Evolutionary conservation across 2,113 vertebrate genomes (phyloP).

Genomic region (Benitochromis conjunctus): DNA sequence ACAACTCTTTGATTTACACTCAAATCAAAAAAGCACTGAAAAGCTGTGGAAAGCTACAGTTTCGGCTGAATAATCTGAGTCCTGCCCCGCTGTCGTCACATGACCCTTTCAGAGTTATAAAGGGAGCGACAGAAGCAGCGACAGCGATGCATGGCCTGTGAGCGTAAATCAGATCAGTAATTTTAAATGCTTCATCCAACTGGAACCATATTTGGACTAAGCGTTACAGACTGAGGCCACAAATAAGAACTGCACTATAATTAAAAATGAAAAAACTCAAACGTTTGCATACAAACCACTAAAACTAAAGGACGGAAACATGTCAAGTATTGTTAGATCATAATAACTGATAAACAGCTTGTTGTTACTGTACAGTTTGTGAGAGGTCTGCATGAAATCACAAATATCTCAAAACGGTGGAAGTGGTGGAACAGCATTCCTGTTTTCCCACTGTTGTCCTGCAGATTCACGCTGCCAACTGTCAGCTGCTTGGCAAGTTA

Average conservation of each 20-base stretch:
- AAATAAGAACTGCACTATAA: background rate
- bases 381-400: background rate
- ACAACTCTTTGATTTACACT: background rate
- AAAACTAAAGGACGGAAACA: background rate
- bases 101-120: background rate
- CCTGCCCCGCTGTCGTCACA: background rate
- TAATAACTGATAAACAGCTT: background rate
- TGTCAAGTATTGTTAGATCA: background rate
- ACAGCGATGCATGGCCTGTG: background rate
- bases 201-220: background rate
- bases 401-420: background rate
- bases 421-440: background rate
- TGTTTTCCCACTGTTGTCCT: background rate
- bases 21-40: background rate
- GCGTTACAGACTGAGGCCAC: background rate
- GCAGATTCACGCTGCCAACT: background rate
- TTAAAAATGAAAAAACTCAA: background rate
- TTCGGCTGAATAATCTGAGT: background rate
- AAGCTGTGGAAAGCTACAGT: background rate
- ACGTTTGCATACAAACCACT: fast-evolving
- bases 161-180: background rate
- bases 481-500: background rate
- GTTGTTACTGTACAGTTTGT: background rate
- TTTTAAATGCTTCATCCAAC: background rate
- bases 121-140: background rate